A percentile compares a stretch with the other conserved stretches of the same genome.
These are phyloP conservation scores for Tetrapedia diversipes DNA, from an alignment of 2,888 invertebrate genomes.

Conservation along the genomic window DNA sequence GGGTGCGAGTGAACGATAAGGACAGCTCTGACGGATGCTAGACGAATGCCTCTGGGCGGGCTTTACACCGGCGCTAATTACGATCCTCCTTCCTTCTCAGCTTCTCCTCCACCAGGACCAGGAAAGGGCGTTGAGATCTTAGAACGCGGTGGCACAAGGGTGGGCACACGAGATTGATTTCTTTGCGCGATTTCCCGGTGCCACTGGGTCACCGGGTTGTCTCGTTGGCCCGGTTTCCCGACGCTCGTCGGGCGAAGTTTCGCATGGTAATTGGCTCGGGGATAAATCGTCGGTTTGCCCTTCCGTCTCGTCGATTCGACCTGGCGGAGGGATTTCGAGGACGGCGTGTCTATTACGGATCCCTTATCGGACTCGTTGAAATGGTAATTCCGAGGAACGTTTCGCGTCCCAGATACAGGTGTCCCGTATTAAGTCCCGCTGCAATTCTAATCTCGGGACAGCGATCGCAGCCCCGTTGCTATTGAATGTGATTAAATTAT, in stretches of 20 bases:
- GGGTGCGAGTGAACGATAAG: conserved; percentile 57
- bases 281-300: conserved; percentile 3
- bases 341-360: background rate
- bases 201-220: conserved; percentile 29
- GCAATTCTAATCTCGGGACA: conserved; percentile 35
- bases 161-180: conserved; percentile 3
- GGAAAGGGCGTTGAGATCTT: conserved; percentile 12
- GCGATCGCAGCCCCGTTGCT: conserved; percentile 46
- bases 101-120: background rate
- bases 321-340: background rate
- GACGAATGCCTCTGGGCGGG: conserved; percentile 59
- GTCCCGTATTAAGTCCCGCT: conserved; percentile 19
- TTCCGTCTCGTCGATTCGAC: background rate
- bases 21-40: conserved; percentile 60
- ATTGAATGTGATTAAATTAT: conserved; percentile 67
- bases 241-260: background rate
- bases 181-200: background rate
- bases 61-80: conserved; percentile 64
- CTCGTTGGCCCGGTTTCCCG: background rate
- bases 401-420: conserved; percentile 1
- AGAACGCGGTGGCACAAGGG: background rate
- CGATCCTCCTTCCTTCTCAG: conserved; percentile 48
- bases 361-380: conserved; percentile 6
- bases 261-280: background rate
- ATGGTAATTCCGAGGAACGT: conserved; percentile 34